These are phyloP conservation scores for Podargus strigoides DNA, from an alignment of 2,797 vertebrate species.

Conservation along the genomic window DNA sequence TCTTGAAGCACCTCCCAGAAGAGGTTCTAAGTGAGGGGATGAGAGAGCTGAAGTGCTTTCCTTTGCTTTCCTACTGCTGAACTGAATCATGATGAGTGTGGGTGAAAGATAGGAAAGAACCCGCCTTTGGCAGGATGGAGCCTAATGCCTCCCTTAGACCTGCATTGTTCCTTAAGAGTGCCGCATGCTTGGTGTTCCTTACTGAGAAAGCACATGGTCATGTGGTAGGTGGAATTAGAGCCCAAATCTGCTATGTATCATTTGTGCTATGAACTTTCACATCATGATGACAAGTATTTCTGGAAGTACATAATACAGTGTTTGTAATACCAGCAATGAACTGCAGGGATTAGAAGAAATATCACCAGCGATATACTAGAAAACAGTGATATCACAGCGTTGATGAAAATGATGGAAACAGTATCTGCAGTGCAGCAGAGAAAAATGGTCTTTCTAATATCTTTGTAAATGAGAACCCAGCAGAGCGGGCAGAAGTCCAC, in stretches of 20 bases:
- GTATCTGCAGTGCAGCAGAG: neutral
- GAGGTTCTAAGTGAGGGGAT: neutral
- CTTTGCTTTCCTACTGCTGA: neutral
- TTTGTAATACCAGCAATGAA: neutral
- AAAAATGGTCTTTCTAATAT: neutral
- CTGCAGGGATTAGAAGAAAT: neutral
- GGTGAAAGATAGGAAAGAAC: neutral
- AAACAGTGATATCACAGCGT: neutral
- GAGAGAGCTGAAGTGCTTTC: neutral
- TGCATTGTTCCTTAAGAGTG: neutral
- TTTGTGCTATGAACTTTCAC: neutral
- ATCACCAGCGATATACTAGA: neutral
- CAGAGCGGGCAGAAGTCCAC: neutral
- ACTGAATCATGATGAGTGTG: neutral
- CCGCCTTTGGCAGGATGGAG: neutral
- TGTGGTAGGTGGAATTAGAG: neutral
- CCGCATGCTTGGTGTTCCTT: neutral
- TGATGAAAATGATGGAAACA: neutral
- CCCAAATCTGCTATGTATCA: neutral
- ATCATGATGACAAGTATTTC: neutral
- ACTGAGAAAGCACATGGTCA: neutral
- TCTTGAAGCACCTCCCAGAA: neutral
- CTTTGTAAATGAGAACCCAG: neutral
- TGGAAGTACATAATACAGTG: neutral
- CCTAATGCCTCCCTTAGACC: neutral